Evolutionary conservation across 2,888 invertebrate species (phyloP).

Genomic region (Drosophila nr. medialis): DNA sequence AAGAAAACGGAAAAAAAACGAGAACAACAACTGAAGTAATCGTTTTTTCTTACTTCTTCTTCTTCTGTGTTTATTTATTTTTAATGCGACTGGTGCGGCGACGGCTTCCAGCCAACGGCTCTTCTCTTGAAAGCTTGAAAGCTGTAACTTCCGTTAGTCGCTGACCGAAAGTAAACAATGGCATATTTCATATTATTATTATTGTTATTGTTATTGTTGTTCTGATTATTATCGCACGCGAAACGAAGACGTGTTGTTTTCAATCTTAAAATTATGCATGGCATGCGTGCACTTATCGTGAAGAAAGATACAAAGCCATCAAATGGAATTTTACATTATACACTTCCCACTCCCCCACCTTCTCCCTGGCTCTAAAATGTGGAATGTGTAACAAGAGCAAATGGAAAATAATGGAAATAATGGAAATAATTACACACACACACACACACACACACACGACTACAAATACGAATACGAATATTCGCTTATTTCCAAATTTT

Average conservation of each 20-base stretch:
- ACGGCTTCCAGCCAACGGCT: constrained; percentile 20
- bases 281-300: constrained; percentile 47
- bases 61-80: constrained; percentile 15
- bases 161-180: constrained; percentile 51
- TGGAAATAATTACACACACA: constrained; percentile 8
- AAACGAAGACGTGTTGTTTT: constrained; percentile 45
- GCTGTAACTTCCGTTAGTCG: constrained; percentile 69
- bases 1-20: constrained; percentile 24
- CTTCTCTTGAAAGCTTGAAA: constrained; percentile 29
- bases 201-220: constrained; percentile 16
- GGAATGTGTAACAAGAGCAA: constrained; percentile 13
- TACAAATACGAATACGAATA: background rate
- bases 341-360: constrained; percentile 8
- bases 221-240: constrained; percentile 35
- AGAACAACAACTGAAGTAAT: constrained; percentile 46
- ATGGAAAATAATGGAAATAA: constrained; percentile 2
- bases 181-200: constrained; percentile 29
- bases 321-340: constrained; percentile 13
- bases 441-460: too few relatives aligned
- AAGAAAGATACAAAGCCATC: constrained; percentile 10
- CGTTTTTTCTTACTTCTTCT: constrained; percentile 18
- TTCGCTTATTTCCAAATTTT: constrained; percentile 37
- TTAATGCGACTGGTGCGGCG: constrained; percentile 30
- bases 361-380: background rate
- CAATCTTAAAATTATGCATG: constrained; percentile 25